Base-by-base conservation (phyloP, 1,140 invertebrate species). In the Drosophila repleta region DNA sequence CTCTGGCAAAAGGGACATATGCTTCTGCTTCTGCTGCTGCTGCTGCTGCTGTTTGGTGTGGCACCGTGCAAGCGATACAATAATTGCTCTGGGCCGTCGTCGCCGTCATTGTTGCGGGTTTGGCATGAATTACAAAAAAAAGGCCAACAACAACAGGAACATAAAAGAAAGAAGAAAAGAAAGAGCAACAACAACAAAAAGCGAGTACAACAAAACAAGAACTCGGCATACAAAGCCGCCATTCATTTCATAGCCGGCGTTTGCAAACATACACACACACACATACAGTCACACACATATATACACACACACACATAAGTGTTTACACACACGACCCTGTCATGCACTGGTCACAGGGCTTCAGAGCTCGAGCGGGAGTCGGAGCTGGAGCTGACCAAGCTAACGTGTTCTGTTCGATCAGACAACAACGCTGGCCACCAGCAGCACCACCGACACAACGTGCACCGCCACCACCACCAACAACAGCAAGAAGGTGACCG, bases 381-480 rank as follows among this genome's bases (percentile, higher is more conserved):
- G 52, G 29, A 49, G 41, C 17, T 24, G 60, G 56, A 66, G 74
- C 37, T 76, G 75, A 18, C 55, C 71, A 45, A 67, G 62, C 83
- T 76, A 76, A 88, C 83, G 87, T 88, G 83, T 88, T 88, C 83
- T 83, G 78, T 88, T 83, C 72, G 68, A 87, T 87, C 83, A 82
- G 82, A 87, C 83, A 76, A 83, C 79, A 46, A 74, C 75, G 49
- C 58, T 57, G 51, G 51, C 65, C 64, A 73, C 41, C 76, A 75
- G 29, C 75, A 48, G 17, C 51, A 56, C 51, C 55, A 73, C 29
- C 43, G 18, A 74, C 26, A 21, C 48, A 53, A 29, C 26, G 3
- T 39, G 35, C 46, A 57, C 57, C 48, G 46, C 26, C 24, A 48
- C 13, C 52, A 55, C 55, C 20, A 52, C 29, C 41, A 57, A 4